Percentiles rank a stretch among this genome's conserved stretches.
Evolutionary conservation across 2,797 vertebrate species (phyloP).

Genomic region (Antennarius maculatus): DNA sequence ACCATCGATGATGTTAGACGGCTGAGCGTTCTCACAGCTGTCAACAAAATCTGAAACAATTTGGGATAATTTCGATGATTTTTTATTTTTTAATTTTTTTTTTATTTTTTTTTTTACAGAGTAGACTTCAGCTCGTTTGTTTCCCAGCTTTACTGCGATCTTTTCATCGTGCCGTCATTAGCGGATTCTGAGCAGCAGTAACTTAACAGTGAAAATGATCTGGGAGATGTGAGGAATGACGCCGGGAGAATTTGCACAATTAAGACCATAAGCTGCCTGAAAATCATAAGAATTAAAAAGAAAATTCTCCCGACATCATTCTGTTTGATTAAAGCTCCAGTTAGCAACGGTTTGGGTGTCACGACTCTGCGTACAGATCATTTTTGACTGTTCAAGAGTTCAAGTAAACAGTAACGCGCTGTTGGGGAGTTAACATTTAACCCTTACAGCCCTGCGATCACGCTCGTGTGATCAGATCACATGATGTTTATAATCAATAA

Average conservation of each 20-base stretch:
- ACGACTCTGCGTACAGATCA: neutral
- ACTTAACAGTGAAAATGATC: slow-evolving; percentile 29
- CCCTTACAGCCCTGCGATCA: no score
- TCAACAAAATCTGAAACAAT: slow-evolving; percentile 63
- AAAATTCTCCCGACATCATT: slow-evolving; percentile 6
- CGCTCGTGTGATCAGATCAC: no score
- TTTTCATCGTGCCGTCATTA: slow-evolving; percentile 45
- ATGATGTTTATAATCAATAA: no score
- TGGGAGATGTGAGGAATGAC: slow-evolving; percentile 35
- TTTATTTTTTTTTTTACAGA: slow-evolving; percentile 6
- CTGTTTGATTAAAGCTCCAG: slow-evolving; percentile 12
- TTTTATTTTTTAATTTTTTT: slow-evolving; percentile 26
- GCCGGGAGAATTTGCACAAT: slow-evolving; percentile 16
- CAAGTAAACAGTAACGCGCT: no score
- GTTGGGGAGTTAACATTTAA: no score
- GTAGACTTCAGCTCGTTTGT: slow-evolving; percentile 26
- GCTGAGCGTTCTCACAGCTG: slow-evolving; percentile 64
- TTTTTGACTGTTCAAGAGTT: no score
- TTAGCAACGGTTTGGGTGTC: slow-evolving; percentile 12
- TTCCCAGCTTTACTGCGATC: slow-evolving; percentile 34
- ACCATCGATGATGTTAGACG: slow-evolving; percentile 42
- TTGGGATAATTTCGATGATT: slow-evolving; percentile 46
- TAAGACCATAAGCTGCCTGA: slow-evolving; percentile 25
- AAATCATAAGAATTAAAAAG: slow-evolving; percentile 15
- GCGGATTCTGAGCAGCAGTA: slow-evolving; percentile 40